A percentile compares a stretch with the other conserved stretches of the same genome.
These are phyloP conservation scores for Drosophila glabriapex DNA, from an alignment of 2,888 invertebrate species.

Conservation along the genomic window DNA sequence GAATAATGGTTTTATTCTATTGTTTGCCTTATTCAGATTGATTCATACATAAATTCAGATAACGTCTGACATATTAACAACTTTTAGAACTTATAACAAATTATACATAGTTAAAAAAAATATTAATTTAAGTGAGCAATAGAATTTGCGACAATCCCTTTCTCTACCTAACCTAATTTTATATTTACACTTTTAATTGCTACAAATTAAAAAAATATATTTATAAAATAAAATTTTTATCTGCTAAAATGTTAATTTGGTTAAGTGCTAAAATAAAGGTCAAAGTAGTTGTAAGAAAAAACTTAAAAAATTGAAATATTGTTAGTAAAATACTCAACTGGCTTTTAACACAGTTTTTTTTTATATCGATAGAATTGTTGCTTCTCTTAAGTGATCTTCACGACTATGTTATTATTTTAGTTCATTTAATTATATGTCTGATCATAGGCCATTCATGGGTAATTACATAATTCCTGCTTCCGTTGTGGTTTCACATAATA, in stretches of 20 bases:
- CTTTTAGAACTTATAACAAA: background rate
- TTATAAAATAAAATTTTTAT: background rate
- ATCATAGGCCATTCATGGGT: constrained; percentile 27
- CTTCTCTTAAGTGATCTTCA: background rate
- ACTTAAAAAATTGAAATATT: background rate
- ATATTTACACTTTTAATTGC: background rate
- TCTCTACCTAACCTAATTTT: background rate
- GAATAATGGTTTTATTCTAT: background rate
- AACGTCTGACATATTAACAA: background rate
- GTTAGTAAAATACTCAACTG: background rate
- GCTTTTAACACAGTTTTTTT: background rate
- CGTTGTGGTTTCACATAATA: constrained; percentile 54
- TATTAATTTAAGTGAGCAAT: background rate
- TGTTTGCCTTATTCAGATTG: background rate
- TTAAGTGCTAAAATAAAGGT: background rate
- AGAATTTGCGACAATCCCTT: background rate
- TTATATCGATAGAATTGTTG: background rate
- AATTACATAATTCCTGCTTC: constrained; percentile 59
- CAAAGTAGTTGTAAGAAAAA: background rate
- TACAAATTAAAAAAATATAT: background rate
- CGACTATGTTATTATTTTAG: constrained; percentile 21
- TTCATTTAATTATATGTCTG: constrained; percentile 56
- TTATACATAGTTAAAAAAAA: background rate
- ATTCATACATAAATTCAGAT: background rate
- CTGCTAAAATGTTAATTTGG: background rate